Conservation (phyloP, 2,113 vertebrate species). For the Sinocyclocheilus grahami region DNA sequence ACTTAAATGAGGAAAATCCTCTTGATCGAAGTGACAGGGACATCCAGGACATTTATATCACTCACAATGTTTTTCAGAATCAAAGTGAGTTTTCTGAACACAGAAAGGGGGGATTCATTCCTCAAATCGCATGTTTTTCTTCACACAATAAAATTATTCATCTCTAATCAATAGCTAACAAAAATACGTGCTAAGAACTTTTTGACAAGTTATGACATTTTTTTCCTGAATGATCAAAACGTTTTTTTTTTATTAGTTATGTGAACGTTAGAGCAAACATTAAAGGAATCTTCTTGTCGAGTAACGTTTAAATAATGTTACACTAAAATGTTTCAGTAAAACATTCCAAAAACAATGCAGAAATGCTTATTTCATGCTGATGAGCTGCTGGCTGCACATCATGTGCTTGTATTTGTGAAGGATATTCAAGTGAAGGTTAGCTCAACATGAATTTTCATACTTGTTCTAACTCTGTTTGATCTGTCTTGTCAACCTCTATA, state of each 20-base stretch:
- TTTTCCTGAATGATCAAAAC: background rate
- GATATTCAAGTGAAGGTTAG: background rate
- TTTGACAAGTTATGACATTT: background rate
- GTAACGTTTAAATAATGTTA: background rate
- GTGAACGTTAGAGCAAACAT: background rate
- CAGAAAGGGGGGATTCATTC: background rate
- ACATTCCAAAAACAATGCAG: background rate
- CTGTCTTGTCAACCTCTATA: constrained; percentile 70
- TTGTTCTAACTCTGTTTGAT: constrained; percentile 57
- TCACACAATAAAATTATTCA: background rate
- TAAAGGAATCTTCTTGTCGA: background rate
- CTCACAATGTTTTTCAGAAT: background rate
- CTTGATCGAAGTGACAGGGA: background rate
- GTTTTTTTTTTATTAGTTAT: background rate
- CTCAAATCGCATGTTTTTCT: background rate
- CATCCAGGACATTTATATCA: background rate
- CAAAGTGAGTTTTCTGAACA: background rate
- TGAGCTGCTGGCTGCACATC: background rate
- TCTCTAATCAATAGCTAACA: background rate
- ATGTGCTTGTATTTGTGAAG: background rate
- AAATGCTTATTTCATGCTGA: background rate
- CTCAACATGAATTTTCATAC: background rate
- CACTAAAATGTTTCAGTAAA: too few species aligned
- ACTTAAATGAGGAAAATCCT: background rate
- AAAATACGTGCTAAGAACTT: too few species aligned